Evolutionary conservation across 2,113 vertebrate species (phyloP), one percentile per base, ranked within the genome.

Genomic region (Muscicapa adusta): DNA sequence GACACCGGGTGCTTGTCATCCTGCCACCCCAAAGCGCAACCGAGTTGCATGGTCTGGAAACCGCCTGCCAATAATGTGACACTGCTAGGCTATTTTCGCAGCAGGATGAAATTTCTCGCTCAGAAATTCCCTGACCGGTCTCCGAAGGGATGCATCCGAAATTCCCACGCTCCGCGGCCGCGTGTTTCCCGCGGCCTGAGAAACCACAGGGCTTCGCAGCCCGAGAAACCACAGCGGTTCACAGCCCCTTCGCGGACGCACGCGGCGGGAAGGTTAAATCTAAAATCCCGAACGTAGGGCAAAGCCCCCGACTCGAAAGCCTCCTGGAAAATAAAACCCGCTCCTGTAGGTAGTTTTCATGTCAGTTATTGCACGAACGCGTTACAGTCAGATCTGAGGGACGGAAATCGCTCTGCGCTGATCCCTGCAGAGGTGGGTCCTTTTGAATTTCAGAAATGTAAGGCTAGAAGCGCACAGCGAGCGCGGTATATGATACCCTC

Each of bases 391-490:
- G 89, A 85, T 95, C 95, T 84, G 89, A 97, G 86, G 70, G 83
- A 63, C 91, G 81, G 94, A 94, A 97, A 79, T 75, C 36, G 60
- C 83, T 78, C 71, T 16, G 56, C 38, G 70, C 68, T 96, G 94
- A 96, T 95, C 94, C 94, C 89, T 66, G 61, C 73, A 31, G 94
- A 95, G 88, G 95, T 96, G 76, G 68, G 29, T 88, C 82, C 94
- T 94, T 97, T 96, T 96, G 94, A 96, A 89, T 97, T 95, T 95
- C 89, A 94, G 85, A 95, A 97, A 95, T 63, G 94, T 96, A 97
- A 97, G 87, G 92, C 94, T 94, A 97, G 96, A 96, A 95, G 76
- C n/a, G 63, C 96, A 79, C 81, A 93, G 60, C 85, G 86, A 95
- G 66, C 13, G 53, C 60, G 85, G 93, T 50, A 93, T 80, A 61